Evolutionary conservation across 2,888 invertebrate species (phyloP).

Genomic region (Caenorhabditis sp.): DNA sequence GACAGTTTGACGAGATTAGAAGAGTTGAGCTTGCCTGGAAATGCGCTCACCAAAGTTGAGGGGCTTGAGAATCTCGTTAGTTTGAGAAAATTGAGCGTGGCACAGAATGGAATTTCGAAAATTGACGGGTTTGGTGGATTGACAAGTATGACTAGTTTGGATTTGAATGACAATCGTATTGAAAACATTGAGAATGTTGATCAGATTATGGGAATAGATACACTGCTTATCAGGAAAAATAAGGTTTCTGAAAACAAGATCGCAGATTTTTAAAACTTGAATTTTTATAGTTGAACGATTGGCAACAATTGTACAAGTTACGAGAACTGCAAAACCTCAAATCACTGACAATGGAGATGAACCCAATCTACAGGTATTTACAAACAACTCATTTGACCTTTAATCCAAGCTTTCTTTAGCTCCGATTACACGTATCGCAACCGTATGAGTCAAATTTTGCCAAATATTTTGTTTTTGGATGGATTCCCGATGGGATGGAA

Average conservation of each 20-base stretch:
- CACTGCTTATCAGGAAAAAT: constrained; percentile 59
- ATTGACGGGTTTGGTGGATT: constrained; percentile 75
- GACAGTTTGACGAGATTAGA: constrained; percentile 23
- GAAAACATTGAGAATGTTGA: constrained; percentile 47
- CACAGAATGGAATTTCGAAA: constrained; percentile 85
- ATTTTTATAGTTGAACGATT: constrained; percentile 26
- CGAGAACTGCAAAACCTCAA: constrained; percentile 12
- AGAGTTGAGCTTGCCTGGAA: constrained; percentile 44
- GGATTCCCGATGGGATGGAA: constrained; percentile 40
- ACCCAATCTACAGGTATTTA: constrained; percentile 42
- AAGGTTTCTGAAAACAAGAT: constrained; percentile 18
- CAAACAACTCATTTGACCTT: background rate
- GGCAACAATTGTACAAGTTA: constrained; percentile 37
- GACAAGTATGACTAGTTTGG: constrained; percentile 6
- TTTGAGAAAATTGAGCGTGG: constrained; percentile 86
- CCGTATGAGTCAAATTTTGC: constrained; percentile 35
- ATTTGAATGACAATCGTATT: constrained; percentile 38
- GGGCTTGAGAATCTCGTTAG: constrained; percentile 81
- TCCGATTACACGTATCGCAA: constrained; percentile 41
- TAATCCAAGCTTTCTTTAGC: constrained; percentile 9
- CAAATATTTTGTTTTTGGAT: constrained; percentile 36
- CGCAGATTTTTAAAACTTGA: background rate
- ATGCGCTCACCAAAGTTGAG: constrained; percentile 71
- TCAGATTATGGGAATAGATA: constrained; percentile 49
- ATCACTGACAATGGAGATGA: constrained; percentile 39